Evolutionary conservation across 1,140 invertebrate genomes (phyloP).

Genomic region (Polypedilum pembai): DNA sequence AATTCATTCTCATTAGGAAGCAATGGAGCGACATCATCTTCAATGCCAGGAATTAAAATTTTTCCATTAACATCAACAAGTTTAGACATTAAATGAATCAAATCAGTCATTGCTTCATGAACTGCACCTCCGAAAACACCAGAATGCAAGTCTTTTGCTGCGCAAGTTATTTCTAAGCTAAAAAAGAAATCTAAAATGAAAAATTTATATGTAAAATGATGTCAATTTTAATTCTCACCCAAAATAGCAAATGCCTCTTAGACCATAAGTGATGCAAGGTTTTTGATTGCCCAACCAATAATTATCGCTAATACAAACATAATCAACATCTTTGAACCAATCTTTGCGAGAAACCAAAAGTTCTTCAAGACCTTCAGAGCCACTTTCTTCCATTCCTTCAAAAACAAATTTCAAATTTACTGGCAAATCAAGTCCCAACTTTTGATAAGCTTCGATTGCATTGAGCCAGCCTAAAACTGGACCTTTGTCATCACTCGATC

Average conservation of each 20-base stretch:
- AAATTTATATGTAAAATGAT: too few species aligned
- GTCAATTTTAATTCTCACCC: constrained; percentile 37
- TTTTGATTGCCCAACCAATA: constrained; percentile 96
- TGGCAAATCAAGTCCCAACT: constrained; percentile 62
- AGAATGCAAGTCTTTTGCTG: constrained; percentile 89
- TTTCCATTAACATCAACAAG: constrained; percentile 76
- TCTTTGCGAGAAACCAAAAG: constrained; percentile 66
- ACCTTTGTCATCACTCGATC: constrained; percentile 92
- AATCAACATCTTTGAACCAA: constrained; percentile 83
- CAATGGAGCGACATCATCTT: constrained; percentile 58
- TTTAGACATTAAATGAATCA: constrained; percentile 75
- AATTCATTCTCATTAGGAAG: constrained; percentile 65
- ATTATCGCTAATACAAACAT: constrained; percentile 97
- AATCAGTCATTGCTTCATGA: constrained; percentile 81
- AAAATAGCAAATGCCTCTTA: constrained; percentile 91
- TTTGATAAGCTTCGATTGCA: constrained; percentile 82
- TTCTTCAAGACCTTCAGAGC: constrained; percentile 90
- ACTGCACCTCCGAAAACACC: constrained; percentile 90
- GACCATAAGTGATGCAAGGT: constrained; percentile 94
- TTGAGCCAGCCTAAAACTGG: constrained; percentile 90
- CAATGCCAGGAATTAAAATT: constrained; percentile 72
- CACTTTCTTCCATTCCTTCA: constrained; percentile 98
- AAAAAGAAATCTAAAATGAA: too few species aligned
- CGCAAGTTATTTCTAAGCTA: constrained; percentile 75
- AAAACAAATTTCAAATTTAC: constrained; percentile 96